Conservation (phyloP, 2,797 vertebrate genomes). For the Hoplostethus mediterraneus region DNA sequence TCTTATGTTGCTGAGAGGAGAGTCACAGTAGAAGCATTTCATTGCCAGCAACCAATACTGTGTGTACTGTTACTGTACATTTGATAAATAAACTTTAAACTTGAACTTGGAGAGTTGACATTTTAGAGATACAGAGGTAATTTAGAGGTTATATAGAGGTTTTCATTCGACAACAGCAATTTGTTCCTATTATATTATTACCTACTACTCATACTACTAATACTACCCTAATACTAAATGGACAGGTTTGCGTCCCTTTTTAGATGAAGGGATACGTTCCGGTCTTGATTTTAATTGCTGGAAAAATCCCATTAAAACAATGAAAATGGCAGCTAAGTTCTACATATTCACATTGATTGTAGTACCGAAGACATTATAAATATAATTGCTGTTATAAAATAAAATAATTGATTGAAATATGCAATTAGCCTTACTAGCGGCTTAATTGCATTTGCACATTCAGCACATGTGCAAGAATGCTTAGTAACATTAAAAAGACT, state of each 20-base stretch:
- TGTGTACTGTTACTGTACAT: too few species aligned
- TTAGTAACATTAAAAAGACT: conserved; percentile 16
- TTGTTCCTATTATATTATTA: not conserved
- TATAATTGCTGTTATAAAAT: conserved; percentile 1
- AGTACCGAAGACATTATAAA: not conserved
- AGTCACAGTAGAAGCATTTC: too few species aligned
- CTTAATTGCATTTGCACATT: conserved; percentile 34
- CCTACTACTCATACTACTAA: too few species aligned
- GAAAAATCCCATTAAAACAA: conserved; percentile 9
- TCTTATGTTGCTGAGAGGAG: too few species aligned
- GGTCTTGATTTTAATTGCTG: not conserved
- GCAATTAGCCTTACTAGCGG: conserved; percentile 30
- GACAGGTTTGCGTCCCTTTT: not conserved
- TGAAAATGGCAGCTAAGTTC: not conserved
- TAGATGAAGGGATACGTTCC: not conserved
- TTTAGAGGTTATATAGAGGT: too few species aligned
- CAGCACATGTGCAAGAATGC: conserved; percentile 23
- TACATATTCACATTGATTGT: not conserved
- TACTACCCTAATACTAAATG: too few species aligned
- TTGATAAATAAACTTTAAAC: too few species aligned
- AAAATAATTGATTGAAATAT: conserved; percentile 30
- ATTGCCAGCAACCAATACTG: too few species aligned
- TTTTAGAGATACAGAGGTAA: too few species aligned
- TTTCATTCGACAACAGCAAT: not conserved
- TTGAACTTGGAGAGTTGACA: too few species aligned